Evolutionary conservation across 1,140 invertebrate genomes (phyloP).

Genomic region (Drosophila grimshawi): DNA sequence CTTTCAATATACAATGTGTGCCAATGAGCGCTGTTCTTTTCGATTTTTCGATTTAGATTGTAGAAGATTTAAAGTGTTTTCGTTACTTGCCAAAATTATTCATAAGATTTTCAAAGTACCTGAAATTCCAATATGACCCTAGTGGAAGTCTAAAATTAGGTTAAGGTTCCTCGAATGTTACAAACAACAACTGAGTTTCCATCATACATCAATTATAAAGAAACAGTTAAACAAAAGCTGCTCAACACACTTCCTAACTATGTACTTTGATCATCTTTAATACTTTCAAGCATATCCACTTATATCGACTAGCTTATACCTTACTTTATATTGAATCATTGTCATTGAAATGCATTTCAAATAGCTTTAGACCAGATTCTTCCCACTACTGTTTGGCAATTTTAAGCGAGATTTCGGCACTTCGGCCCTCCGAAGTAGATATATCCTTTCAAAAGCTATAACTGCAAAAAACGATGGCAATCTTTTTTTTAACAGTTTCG

Average conservation of each 20-base stretch:
- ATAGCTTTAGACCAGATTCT: slow-evolving; percentile 5
- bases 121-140: slow-evolving; percentile 73
- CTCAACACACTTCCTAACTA: slow-evolving; percentile 35
- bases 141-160: slow-evolving; percentile 70
- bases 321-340: no score
- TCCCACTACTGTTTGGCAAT: slow-evolving; percentile 21
- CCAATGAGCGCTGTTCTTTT: slow-evolving; percentile 44
- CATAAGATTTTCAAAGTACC: slow-evolving; percentile 82
- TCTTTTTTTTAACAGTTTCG: neutral
- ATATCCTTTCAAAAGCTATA: slow-evolving; percentile 43
- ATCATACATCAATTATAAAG: slow-evolving; percentile 15
- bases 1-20: slow-evolving; percentile 60
- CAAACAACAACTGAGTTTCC: slow-evolving; percentile 50
- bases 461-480: slow-evolving; percentile 4
- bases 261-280: slow-evolving; percentile 41
- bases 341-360: slow-evolving; percentile 7
- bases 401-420: slow-evolving; percentile 3
- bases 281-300: slow-evolving; percentile 8
- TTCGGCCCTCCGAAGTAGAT: slow-evolving; percentile 50
- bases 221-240: slow-evolving; percentile 25
- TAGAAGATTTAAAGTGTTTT: slow-evolving; percentile 54
- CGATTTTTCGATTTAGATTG: slow-evolving; percentile 30
- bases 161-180: slow-evolving; percentile 61
- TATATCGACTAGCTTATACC: neutral
- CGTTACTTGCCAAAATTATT: slow-evolving; percentile 77